Conservation (phyloP, 2,113 vertebrate genomes). For the Nothobranchius furzeri region DNA sequence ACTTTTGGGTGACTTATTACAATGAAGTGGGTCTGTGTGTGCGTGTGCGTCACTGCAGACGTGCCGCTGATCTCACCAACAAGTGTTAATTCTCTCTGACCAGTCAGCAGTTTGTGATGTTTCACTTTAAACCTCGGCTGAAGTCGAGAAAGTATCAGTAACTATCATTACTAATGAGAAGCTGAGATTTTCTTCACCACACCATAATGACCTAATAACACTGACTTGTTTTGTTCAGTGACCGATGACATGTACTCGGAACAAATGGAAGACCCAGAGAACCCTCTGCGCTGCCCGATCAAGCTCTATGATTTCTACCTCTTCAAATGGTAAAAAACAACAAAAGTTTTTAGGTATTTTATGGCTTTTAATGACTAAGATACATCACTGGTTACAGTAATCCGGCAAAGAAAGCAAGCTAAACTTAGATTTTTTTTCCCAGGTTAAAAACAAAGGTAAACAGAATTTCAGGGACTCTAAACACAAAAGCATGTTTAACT, state of each 20-base stretch:
- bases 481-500: no score
- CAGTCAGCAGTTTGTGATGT: background rate
- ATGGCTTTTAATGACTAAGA: no score
- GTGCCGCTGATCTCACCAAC: background rate
- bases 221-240: slow-evolving; percentile 77
- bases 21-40: background rate
- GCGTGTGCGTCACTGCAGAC: background rate
- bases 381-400: background rate
- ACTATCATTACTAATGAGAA: background rate
- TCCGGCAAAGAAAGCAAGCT: background rate
- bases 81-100: slow-evolving; percentile 1
- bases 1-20: background rate
- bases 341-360: no score
- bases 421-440: no score
- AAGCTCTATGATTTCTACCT: slow-evolving; percentile 99
- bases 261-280: slow-evolving; percentile 97
- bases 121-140: background rate
- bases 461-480: no score
- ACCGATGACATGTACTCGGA: slow-evolving; percentile 99
- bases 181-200: background rate
- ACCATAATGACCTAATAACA: background rate
- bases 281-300: slow-evolving; percentile 96
- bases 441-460: no score
- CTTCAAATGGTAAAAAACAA: slow-evolving; percentile 97
- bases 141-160: background rate